Evolutionary conservation across 2,888 invertebrate species (phyloP).

Genomic region (Abscondita cerata): DNA sequence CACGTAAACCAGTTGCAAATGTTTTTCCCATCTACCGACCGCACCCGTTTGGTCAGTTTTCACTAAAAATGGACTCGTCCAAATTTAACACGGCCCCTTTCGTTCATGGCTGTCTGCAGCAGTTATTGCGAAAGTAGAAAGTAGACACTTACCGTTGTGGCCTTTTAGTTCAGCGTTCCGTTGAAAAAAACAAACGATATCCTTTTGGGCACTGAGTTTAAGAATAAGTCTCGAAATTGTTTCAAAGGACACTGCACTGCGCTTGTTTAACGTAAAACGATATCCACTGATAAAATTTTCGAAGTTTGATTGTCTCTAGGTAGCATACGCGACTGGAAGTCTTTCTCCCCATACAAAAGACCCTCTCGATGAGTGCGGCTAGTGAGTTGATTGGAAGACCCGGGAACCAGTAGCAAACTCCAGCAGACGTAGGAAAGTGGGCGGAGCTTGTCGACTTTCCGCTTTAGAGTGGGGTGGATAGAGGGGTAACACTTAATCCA

Average conservation of each 20-base stretch:
- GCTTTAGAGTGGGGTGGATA: conserved; percentile 22
- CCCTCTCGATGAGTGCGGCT: conserved; percentile 37
- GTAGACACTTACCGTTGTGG: conserved; percentile 30
- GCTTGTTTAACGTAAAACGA: conserved; percentile 8
- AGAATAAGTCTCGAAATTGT: neutral
- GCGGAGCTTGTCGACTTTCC: conserved; percentile 38
- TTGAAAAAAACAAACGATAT: neutral
- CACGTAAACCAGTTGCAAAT: conserved; percentile 9
- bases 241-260: conserved; percentile 5
- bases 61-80: conserved; percentile 50
- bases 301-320: conserved; percentile 43
- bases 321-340: conserved; percentile 45
- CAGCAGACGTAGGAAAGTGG: conserved; percentile 22
- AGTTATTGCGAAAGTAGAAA: conserved; percentile 29
- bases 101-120: conserved; percentile 49
- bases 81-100: conserved; percentile 48
- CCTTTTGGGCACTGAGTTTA: neutral
- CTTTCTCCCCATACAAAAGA: conserved; percentile 40
- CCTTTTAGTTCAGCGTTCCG: too few species aligned
- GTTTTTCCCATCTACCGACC: conserved; percentile 41
- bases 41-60: conserved; percentile 49
- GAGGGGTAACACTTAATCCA: conserved; percentile 28
- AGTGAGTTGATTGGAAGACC: conserved; percentile 38
- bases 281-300: conserved; percentile 34
- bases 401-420: conserved; percentile 40